These are phyloP conservation scores for Trisateles emortualis DNA, from an alignment of 2,888 invertebrate species.

Conservation along the genomic window DNA sequence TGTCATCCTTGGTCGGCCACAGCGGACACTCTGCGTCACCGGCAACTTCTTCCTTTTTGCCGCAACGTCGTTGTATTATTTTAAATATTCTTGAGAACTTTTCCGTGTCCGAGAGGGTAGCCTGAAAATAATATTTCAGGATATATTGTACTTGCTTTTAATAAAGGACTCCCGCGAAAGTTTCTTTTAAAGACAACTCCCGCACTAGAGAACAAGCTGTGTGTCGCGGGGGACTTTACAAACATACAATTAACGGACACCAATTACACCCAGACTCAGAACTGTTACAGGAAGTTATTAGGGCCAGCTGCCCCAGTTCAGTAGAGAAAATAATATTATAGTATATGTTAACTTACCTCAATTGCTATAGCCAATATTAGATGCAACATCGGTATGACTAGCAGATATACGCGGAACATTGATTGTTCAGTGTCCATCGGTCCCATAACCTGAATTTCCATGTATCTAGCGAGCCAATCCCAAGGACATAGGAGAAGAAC, in stretches of 20 bases:
- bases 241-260: too few relatives aligned
- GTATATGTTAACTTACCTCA: slow-evolving; percentile 84
- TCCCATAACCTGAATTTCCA: slow-evolving; percentile 84
- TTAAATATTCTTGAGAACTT: slow-evolving; percentile 60
- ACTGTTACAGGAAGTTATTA: too few relatives aligned
- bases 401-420: slow-evolving; percentile 85
- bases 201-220: too few relatives aligned
- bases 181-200: too few relatives aligned
- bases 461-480: slow-evolving; percentile 80
- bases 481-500: slow-evolving; percentile 87
- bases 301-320: too few relatives aligned
- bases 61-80: slow-evolving; percentile 60
- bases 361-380: slow-evolving; percentile 86
- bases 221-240: too few relatives aligned
- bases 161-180: too few relatives aligned
- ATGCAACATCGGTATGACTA: slow-evolving; percentile 87
- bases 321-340: too few relatives aligned
- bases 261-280: too few relatives aligned
- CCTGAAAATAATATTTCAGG: slow-evolving; percentile 60
- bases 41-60: slow-evolving; percentile 55
- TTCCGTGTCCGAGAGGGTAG: slow-evolving; percentile 71
- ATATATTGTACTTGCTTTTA: too few relatives aligned
- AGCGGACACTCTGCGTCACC: slow-evolving; percentile 65
- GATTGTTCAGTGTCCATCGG: slow-evolving; percentile 59
- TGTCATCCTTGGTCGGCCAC: slow-evolving; percentile 59